These are phyloP conservation scores for Gallinago undulata DNA, from an alignment of 2,113 vertebrate species.

Conservation along the genomic window DNA sequence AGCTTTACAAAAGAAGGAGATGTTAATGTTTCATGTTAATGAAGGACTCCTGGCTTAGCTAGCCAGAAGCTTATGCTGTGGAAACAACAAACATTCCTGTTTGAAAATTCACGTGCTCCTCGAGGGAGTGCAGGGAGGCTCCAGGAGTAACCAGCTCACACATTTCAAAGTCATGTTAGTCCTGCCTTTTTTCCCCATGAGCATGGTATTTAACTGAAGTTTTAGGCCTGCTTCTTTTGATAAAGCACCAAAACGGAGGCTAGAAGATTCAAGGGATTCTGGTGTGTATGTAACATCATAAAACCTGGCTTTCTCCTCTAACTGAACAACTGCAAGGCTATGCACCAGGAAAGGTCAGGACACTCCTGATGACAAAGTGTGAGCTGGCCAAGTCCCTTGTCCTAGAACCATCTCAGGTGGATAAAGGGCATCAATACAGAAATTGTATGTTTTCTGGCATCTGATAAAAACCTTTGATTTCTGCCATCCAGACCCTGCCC, in stretches of 20 bases:
- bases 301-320: background rate
- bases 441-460: background rate
- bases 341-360: background rate
- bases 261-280: background rate
- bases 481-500: background rate
- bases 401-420: background rate
- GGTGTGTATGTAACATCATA: background rate
- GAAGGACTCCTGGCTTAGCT: background rate
- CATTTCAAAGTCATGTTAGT: background rate
- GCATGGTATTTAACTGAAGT: background rate
- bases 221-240: background rate
- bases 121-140: background rate
- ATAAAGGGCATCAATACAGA: background rate
- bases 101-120: background rate
- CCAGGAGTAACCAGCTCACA: background rate
- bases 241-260: background rate
- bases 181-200: background rate
- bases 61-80: background rate
- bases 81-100: background rate
- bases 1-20: background rate
- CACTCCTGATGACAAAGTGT: background rate
- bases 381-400: background rate
- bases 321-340: background rate
- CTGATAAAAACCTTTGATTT: background rate
- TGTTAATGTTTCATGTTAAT: background rate